These are phyloP conservation scores for Actinia tenebrosa DNA, from an alignment of 64 coral and sea anemone genomes.

Conservation along the genomic window DNA sequence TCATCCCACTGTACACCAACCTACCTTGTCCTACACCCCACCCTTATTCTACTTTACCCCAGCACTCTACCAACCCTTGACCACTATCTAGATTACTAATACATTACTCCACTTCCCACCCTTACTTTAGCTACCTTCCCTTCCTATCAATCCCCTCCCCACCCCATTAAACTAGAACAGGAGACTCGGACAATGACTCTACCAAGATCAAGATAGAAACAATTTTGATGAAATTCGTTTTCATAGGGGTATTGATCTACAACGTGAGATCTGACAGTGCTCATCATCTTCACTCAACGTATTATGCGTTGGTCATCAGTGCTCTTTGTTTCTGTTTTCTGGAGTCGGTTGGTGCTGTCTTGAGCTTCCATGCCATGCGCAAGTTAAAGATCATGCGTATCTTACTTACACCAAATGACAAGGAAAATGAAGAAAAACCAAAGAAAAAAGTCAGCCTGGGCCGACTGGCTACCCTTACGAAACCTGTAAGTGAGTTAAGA, in stretches of 20 bases:
- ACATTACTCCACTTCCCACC: too few relatives aligned
- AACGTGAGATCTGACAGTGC: slow-evolving; percentile 29
- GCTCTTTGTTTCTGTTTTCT: slow-evolving; percentile 67
- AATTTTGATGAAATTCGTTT: neutral
- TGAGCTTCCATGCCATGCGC: slow-evolving; percentile 67
- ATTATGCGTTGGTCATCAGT: slow-evolving; percentile 63
- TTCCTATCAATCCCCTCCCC: neutral
- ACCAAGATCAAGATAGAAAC: too few relatives aligned
- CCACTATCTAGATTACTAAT: too few relatives aligned
- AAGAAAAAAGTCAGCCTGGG: slow-evolving; percentile 68
- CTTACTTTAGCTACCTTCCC: too few relatives aligned
- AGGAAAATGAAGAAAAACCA: slow-evolving; percentile 10
- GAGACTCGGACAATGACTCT: too few relatives aligned
- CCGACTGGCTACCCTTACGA: slow-evolving; percentile 65
- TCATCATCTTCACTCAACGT: slow-evolving; percentile 61
- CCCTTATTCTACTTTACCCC: too few relatives aligned
- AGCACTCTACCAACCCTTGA: too few relatives aligned
- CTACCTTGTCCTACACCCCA: too few relatives aligned
- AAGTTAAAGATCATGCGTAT: slow-evolving; percentile 53
- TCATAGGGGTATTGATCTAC: slow-evolving; percentile 43
- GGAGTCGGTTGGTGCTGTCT: slow-evolving; percentile 50
- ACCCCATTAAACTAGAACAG: too few relatives aligned
- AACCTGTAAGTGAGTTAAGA: slow-evolving; percentile 65
- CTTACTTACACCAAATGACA: slow-evolving; percentile 41
- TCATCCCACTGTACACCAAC: too few relatives aligned